These are phyloP conservation scores for Pseudoatta argentina DNA, from an alignment of 1,140 invertebrate genomes.

Conservation along the genomic window DNA sequence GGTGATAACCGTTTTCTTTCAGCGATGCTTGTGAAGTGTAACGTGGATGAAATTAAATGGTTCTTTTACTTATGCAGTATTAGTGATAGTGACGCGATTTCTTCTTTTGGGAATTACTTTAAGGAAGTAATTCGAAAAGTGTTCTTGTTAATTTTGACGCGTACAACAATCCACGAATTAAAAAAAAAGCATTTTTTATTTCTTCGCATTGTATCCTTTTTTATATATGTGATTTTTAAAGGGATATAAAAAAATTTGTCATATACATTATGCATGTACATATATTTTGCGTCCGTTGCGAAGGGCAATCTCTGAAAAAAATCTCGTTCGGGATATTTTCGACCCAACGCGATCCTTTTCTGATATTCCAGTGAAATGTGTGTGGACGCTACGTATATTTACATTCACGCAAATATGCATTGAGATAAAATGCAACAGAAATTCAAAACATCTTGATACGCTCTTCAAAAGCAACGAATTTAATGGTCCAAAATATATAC, in stretches of 20 bases:
- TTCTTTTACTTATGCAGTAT: not conserved
- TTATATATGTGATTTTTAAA: not conserved
- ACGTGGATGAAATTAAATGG: conserved; percentile 12
- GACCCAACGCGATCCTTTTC: not conserved
- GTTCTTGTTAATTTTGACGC: not conserved
- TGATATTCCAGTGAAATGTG: not conserved
- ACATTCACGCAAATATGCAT: not conserved
- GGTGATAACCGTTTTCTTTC: not conserved
- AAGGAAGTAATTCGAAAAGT: not conserved
- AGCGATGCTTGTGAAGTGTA: not conserved
- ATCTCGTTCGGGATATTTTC: not conserved
- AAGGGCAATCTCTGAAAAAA: conserved; percentile 30
- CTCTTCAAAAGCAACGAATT: not conserved
- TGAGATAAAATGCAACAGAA: not conserved
- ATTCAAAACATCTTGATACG: conserved; percentile 4
- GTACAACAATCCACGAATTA: not conserved
- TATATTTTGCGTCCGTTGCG: not conserved
- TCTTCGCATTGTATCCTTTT: not conserved
- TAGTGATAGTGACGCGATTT: not conserved
- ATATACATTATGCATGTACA: not conserved
- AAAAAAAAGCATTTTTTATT: not conserved
- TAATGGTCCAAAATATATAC: not conserved
- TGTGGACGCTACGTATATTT: not conserved
- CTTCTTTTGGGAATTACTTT: not conserved
- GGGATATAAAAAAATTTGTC: not conserved